Percentiles rank a stretch among this genome's conserved stretches.
Conservation (phyloP, 2,797 vertebrate genomes). For the Macropodus opercularis region DNA sequence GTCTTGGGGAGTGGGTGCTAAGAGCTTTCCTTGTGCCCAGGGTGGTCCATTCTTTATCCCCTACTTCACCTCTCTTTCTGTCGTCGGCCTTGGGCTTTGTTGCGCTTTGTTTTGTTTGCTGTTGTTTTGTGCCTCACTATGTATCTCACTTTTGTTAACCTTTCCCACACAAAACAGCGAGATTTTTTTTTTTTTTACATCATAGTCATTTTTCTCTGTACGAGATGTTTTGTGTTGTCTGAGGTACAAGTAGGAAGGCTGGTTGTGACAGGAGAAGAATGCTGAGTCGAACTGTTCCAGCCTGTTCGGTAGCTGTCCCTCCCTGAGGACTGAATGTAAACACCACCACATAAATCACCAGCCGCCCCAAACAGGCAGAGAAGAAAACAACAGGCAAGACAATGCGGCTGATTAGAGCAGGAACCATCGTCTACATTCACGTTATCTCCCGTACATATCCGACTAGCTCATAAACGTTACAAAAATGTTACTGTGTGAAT, state of each 20-base stretch:
- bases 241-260: constrained; percentile 53
- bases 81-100: constrained; percentile 60
- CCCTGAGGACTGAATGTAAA: constrained; percentile 56
- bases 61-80: constrained; percentile 69
- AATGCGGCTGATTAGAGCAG: constrained; percentile 67
- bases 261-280: constrained; percentile 62
- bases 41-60: constrained; percentile 72
- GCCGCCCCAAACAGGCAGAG: constrained; percentile 54
- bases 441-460: constrained; percentile 40
- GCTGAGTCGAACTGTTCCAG: constrained; percentile 59
- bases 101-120: constrained; percentile 64
- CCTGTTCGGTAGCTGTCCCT: constrained; percentile 43
- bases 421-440: constrained; percentile 45
- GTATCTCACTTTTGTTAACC: constrained; percentile 68
- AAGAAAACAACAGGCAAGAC: constrained; percentile 64
- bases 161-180: constrained; percentile 50
- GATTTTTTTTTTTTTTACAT: constrained; percentile 25
- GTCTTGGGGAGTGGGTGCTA: constrained; percentile 73
- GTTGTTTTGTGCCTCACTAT: constrained; percentile 56
- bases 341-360: constrained; percentile 72
- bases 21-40: constrained; percentile 62
- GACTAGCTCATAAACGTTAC: constrained; percentile 28
- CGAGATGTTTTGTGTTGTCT: constrained; percentile 50
- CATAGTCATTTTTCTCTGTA: constrained; percentile 39
- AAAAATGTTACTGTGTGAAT: constrained; percentile 30